Base-by-base conservation (phyloP, 2,888 invertebrate genomes). In the Crocallis elinguaria region DNA sequence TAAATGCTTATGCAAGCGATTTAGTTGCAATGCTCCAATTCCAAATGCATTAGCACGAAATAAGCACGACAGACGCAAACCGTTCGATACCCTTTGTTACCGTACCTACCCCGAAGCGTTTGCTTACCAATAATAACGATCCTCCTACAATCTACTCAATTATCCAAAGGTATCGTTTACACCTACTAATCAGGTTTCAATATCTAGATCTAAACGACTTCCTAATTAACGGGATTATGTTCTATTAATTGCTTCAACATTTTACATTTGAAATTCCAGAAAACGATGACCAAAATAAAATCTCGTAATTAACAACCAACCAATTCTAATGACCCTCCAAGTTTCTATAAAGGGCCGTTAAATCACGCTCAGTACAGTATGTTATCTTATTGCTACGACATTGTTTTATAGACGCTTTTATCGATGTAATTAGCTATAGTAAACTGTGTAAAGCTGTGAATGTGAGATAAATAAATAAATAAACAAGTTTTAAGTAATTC, bases 401-500 rank as follows among this genome's bases (percentile, higher is more conserved):
- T 76, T 82, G 72, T 85, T 86, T 86, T 82, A 87, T 87, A 82
- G 85, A 84, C 72, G 74, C 42, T 60, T 65, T 76, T 84, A 82
- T 84, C 80, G 70, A 77, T 74, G 75, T 84, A 19, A 3, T 6
- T 19, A n/a, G n/a, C n/a, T n/a, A n/a, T n/a, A n/a, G n/a, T n/a
- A n/a, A n/a, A n/a, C n/a, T n/a, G n/a, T n/a, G n/a, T n/a, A n/a
- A n/a, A n/a, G n/a, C n/a, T n/a, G n/a, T n/a, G n/a, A n/a, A n/a
- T n/a, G n/a, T n/a, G n/a, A n/a, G n/a, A n/a, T n/a, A n/a, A n/a
- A n/a, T n/a, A n/a, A n/a, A n/a, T n/a, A n/a, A n/a, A n/a, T n/a
- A 82, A 86, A 84, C 82, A 84, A 82, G 69, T 81, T 85, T 81
- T 83, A 77, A 83, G 83, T 86, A 82, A 87, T 78, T 79, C 80